Conservation (phyloP, 1,140 invertebrate species). For the Oreohelix idahoensis region DNA sequence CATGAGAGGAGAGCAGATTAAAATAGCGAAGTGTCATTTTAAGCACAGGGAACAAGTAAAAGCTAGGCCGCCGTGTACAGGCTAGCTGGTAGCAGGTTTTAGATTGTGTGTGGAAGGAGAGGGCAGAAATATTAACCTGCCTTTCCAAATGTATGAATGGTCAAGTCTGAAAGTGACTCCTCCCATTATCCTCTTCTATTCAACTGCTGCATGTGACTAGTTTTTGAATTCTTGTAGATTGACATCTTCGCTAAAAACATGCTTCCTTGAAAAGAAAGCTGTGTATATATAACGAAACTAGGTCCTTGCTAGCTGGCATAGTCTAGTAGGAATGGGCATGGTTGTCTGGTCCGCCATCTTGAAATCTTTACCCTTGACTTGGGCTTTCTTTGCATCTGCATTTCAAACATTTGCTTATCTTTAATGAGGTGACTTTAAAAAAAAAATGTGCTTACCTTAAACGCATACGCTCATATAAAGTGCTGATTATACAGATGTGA, state of each 20-base stretch:
- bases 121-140: background rate
- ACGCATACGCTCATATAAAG: background rate
- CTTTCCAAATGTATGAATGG: background rate
- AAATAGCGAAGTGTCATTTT: background rate
- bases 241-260: background rate
- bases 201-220: background rate
- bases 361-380: constrained; percentile 29
- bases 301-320: background rate
- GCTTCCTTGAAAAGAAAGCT: background rate
- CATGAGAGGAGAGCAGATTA: background rate
- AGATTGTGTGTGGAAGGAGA: background rate
- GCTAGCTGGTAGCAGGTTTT: background rate
- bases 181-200: background rate
- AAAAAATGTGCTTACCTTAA: constrained; percentile 3
- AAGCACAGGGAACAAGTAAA: background rate
- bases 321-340: background rate
- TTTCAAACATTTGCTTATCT: background rate
- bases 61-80: background rate
- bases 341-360: constrained; percentile 29
- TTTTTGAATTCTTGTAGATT: background rate
- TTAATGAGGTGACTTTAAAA: background rate
- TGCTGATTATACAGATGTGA: background rate
- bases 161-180: background rate
- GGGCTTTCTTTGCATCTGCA: background rate
- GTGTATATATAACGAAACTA: background rate